phyloP scores from a whole-genome alignment of 2,113 vertebrate genomes.

The Lagopus leucura region DNA sequence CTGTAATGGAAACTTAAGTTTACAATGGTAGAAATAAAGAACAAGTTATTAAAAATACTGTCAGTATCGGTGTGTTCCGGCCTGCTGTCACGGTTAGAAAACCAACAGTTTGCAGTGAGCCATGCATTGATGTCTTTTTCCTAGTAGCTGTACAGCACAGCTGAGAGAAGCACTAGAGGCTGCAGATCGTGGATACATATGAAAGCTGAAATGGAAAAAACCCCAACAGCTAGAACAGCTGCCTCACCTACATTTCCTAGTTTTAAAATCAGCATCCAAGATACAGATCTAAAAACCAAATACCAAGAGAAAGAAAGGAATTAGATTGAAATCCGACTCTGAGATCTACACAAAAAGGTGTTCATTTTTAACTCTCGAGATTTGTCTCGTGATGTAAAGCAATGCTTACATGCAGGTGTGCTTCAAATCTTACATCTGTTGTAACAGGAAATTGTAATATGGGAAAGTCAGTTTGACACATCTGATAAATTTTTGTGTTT shows the following conservation, averaged over 20 bases:
- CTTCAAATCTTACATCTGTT: neutral
- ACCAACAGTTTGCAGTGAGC: rapidly evolving
- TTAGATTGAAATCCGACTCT: neutral
- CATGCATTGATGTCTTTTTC: no score
- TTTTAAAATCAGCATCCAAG: neutral
- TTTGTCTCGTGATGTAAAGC: neutral
- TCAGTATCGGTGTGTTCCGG: rapidly evolving
- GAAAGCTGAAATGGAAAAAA: neutral
- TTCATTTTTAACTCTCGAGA: neutral
- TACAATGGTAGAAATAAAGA: conserved; percentile 76
- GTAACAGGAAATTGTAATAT: neutral
- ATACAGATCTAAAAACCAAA: neutral
- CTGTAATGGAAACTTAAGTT: conserved; percentile 50
- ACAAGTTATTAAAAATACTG: neutral
- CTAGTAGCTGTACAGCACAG: no score
- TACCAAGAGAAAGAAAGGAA: neutral
- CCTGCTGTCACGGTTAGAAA: neutral
- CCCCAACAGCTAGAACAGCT: neutral
- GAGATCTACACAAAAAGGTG: neutral
- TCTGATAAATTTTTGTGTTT: rapidly evolving
- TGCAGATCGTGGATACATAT: neutral
- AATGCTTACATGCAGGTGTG: neutral
- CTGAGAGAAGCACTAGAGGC: neutral
- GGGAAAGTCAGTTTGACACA: neutral
- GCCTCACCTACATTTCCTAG: neutral